Evolutionary conservation across 2,888 invertebrate species (phyloP), one percentile per base, ranked within the genome.

Genomic region (Eupithecia subfuscata): DNA sequence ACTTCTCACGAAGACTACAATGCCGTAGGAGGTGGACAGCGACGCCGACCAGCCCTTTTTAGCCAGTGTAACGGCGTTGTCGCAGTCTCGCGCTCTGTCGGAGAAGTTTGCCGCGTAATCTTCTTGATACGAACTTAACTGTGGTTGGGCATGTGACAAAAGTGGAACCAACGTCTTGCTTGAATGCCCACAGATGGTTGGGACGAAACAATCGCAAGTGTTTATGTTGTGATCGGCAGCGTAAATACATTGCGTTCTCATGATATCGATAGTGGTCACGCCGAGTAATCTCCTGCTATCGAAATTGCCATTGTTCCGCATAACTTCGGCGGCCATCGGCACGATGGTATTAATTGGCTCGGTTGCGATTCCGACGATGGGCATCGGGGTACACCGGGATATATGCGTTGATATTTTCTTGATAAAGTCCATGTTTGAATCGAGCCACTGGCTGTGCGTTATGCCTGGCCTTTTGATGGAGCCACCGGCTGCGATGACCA

Each of bases 171-270:
- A 96, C 1, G 97, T 97, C 78, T 96, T 95, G 18, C 96, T 95
- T 30, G 97, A 96, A 88, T 97, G 97, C 0, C 98, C 98, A 48
- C 98, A 98, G 71, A 96, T 94, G 0, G 98, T 97, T 0, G 98
- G 98, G 12, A 97, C 96, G 80, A 94, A 90, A 16, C 97, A 96
- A 79, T 95, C 94, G 78, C 95, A 92, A 0, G 97, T 96, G 80
- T 96, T 95, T 63, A 97, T 81, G 1, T 95, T 95, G 87, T 96
- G 89, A 22, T 96, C 95, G 79, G 96, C 95, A 2, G 97, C 97
- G 60, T 96, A 96, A 84, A 98, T 96, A n/a, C 96, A 95, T 86
- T 97, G 97, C 0, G 98, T 96, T 82, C 97, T 95, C 37, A 98
- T 96, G 43, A 96, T 92, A 88, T 98, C 97, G 48, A 97, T 89